A percentile compares a stretch with the other conserved stretches of the same genome.
Evolutionary conservation across 2,113 vertebrate genomes (phyloP).

Genomic region (Prochilodus magdalenae): DNA sequence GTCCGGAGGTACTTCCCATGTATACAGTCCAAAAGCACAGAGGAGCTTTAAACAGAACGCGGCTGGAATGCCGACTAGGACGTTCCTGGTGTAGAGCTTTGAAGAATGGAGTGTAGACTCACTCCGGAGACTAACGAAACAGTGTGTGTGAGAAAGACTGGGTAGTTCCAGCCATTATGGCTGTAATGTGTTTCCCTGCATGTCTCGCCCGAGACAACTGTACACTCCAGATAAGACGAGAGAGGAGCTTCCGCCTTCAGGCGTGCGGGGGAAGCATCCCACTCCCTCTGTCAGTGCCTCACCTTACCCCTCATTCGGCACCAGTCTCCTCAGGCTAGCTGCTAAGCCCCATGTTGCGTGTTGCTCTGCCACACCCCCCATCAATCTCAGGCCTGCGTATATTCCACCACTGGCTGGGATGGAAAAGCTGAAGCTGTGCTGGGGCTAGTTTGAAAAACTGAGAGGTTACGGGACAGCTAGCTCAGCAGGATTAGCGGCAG

Average conservation of each 20-base stretch:
- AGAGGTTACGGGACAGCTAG: no score
- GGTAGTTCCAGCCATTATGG: constrained; percentile 5
- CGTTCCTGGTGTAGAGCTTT: no score
- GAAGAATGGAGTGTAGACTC: neutral
- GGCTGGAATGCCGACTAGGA: neutral
- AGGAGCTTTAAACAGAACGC: neutral
- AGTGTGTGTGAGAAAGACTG: neutral
- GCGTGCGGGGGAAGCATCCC: neutral
- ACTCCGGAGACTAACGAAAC: no score
- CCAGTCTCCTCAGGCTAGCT: constrained; percentile 33
- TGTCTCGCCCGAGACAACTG: constrained; percentile 2
- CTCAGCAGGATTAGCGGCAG: no score
- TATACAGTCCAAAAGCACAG: neutral
- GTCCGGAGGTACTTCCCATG: neutral
- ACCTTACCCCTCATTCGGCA: constrained; percentile 10
- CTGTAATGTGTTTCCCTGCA: neutral
- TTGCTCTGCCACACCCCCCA: neutral
- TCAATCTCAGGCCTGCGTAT: constrained; percentile 26
- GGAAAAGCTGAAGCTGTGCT: constrained; percentile 25
- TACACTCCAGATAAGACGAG: constrained; percentile 36
- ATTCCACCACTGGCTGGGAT: constrained; percentile 29
- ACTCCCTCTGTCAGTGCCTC: constrained; percentile 9
- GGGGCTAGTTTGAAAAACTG: no score
- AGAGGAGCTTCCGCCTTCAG: neutral
- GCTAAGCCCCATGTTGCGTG: neutral